These are phyloP conservation scores for Vanessa tameamea DNA, from an alignment of 1,140 invertebrate species.

Conservation along the genomic window DNA sequence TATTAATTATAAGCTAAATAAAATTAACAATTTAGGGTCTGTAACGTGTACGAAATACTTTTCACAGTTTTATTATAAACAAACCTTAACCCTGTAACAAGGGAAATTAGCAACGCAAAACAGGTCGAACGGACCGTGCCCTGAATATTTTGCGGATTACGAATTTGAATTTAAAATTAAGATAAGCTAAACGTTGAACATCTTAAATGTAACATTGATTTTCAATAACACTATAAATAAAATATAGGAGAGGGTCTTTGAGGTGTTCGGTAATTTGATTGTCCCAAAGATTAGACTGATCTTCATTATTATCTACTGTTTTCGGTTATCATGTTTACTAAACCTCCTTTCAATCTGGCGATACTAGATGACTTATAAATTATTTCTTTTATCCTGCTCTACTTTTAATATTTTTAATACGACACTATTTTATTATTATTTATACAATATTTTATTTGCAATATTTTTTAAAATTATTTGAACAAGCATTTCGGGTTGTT, in stretches of 20 bases:
- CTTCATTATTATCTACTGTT: too few relatives aligned
- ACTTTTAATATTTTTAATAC: too few relatives aligned
- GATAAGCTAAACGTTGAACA: conserved; percentile 59
- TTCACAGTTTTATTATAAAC: conserved; percentile 40
- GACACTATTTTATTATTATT: too few relatives aligned
- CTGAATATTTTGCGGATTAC: conserved; percentile 67
- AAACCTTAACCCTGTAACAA: conserved; percentile 49
- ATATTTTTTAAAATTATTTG: too few relatives aligned
- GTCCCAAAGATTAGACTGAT: too few relatives aligned
- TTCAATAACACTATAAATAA: conserved; percentile 36
- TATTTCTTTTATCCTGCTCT: too few relatives aligned
- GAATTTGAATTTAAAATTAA: conserved; percentile 75
- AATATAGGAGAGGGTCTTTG: conserved; percentile 23
- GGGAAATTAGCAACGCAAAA: conserved; percentile 60
- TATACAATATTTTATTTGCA: too few relatives aligned
- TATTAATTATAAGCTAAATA: not conserved
- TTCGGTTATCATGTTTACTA: too few relatives aligned
- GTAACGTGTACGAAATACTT: conserved; percentile 18
- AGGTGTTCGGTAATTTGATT: too few relatives aligned
- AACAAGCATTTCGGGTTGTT: too few relatives aligned
- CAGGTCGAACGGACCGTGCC: conserved; percentile 50
- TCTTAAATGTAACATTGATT: conserved; percentile 60
- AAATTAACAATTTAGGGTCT: not conserved
- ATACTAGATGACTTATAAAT: too few relatives aligned
- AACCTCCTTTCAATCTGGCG: too few relatives aligned